These are phyloP conservation scores for Anthopleura xanthogrammica DNA, from an alignment of 92 coral and sea anemone species.

Conservation along the genomic window DNA sequence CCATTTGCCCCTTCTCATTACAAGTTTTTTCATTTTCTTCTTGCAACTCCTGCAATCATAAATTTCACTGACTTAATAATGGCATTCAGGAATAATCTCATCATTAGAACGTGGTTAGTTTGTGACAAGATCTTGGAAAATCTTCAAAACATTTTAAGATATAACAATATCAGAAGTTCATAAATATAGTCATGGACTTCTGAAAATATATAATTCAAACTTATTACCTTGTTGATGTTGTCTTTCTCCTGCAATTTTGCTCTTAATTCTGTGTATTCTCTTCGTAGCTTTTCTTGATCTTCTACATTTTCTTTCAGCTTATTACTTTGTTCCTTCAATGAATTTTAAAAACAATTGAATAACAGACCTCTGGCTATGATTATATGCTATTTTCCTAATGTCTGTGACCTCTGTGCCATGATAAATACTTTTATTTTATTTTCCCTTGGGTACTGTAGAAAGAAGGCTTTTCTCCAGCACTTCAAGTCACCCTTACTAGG, in stretches of 20 bases:
- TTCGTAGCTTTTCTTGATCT: neutral
- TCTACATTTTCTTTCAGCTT: constrained; percentile 20
- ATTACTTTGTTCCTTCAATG: constrained; percentile 2
- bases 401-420: too few relatives aligned
- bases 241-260: constrained; percentile 20
- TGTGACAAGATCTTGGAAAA: neutral
- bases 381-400: too few relatives aligned
- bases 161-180: neutral
- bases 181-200: neutral
- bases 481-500: too few relatives aligned
- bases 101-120: neutral
- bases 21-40: constrained; percentile 25
- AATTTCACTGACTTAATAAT: neutral
- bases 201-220: neutral
- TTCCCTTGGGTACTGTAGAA: too few relatives aligned
- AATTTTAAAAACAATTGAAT: neutral
- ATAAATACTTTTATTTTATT: too few relatives aligned
- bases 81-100: neutral
- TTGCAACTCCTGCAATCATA: constrained; percentile 6
- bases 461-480: too few relatives aligned
- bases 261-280: constrained; percentile 1
- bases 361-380: too few relatives aligned
- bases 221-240: neutral
- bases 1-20: constrained; percentile 29
- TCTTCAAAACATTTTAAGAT: neutral